Evolutionary conservation across 2,113 vertebrate species (phyloP).

Genomic region (Poecilia latipinna): DNA sequence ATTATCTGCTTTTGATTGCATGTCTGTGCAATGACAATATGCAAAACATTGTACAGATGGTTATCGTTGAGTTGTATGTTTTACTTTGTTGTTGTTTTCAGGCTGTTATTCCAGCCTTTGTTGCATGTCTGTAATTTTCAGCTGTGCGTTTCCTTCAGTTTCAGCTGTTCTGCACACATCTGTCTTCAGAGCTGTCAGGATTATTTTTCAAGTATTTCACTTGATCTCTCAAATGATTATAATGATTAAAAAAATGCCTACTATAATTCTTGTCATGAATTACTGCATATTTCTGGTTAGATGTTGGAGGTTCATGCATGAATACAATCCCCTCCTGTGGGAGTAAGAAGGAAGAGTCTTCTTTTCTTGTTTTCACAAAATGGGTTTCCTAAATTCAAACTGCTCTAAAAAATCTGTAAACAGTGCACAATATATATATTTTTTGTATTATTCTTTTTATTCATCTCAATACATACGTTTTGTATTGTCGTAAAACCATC

Average conservation of each 20-base stretch:
- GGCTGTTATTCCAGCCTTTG: conserved; percentile 51
- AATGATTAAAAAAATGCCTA: conserved; percentile 73
- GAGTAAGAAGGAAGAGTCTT: no score
- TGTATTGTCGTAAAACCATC: no score
- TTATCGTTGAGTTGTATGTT: conserved; percentile 54
- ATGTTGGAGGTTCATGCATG: neutral
- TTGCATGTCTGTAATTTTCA: conserved; percentile 67
- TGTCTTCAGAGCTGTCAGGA: conserved; percentile 49
- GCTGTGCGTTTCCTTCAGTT: conserved; percentile 49
- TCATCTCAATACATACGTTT: no score
- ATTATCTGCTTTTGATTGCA: conserved; percentile 71
- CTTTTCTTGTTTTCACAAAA: no score
- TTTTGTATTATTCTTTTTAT: no score
- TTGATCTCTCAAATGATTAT: conserved; percentile 64
- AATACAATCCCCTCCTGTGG: neutral
- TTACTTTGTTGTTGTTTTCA: conserved; percentile 21
- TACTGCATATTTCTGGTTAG: neutral
- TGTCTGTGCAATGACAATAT: conserved; percentile 67
- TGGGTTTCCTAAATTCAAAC: no score
- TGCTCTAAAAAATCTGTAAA: no score
- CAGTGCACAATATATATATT: no score
- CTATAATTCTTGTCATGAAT: conserved; percentile 26
- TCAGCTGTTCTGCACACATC: conserved; percentile 39
- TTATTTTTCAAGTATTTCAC: conserved; percentile 38
- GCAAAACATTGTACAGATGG: conserved; percentile 58